A percentile compares a stretch with the other conserved stretches of the same genome.
Evolutionary conservation across 2,888 invertebrate species (phyloP).

Genomic region (Lochmaea crataegi): DNA sequence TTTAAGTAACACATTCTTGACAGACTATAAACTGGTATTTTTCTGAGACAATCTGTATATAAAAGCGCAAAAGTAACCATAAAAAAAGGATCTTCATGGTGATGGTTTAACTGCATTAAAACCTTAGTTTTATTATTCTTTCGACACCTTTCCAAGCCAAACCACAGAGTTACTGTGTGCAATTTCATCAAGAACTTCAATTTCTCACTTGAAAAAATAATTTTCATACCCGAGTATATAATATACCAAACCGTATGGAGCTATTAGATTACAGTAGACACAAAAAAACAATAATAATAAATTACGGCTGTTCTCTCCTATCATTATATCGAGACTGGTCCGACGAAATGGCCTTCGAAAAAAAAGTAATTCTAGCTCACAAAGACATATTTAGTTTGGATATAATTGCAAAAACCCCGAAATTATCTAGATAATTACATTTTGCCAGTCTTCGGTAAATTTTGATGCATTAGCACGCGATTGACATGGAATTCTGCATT

Average conservation of each 20-base stretch:
- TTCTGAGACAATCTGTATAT: no score
- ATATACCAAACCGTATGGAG: constrained; percentile 42
- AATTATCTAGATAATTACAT: constrained; percentile 42
- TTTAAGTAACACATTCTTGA: no score
- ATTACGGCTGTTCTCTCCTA: constrained; percentile 47
- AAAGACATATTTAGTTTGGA: constrained; percentile 48
- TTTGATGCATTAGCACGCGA: constrained; percentile 41
- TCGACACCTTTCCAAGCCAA: neutral
- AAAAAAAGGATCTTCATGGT: neutral
- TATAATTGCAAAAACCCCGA: constrained; percentile 46
- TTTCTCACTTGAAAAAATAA: constrained; percentile 34
- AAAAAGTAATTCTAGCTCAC: constrained; percentile 43
- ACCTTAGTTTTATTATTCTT: neutral
- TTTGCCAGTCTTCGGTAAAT: constrained; percentile 39
- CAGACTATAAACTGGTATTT: no score
- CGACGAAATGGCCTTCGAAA: constrained; percentile 40
- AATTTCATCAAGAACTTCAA: neutral
- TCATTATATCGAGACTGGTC: constrained; percentile 50
- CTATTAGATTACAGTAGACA: constrained; percentile 50
- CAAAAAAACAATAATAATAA: constrained; percentile 50
- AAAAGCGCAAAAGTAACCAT: no score
- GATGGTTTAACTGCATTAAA: neutral
- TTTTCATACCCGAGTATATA: constrained; percentile 36
- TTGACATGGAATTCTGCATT: constrained; percentile 37
- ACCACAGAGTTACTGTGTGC: neutral